A percentile compares a stretch with the other conserved stretches of the same genome.
These are phyloP conservation scores for Prunella himalayana DNA, from an alignment of 2,113 vertebrate genomes.

Conservation along the genomic window DNA sequence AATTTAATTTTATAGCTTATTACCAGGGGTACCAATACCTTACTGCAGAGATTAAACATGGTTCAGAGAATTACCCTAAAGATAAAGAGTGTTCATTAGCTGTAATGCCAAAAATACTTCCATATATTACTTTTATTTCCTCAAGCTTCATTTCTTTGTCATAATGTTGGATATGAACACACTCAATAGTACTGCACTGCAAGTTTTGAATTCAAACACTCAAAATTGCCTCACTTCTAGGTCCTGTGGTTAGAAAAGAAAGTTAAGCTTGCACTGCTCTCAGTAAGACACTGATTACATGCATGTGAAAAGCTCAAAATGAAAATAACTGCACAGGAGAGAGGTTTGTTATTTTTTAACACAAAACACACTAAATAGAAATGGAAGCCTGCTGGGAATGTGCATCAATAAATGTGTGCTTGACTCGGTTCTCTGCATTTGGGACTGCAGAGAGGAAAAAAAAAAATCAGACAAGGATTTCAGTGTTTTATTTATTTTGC, in stretches of 20 bases:
- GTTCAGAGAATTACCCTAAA: background rate
- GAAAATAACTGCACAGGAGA: slow-evolving; percentile 50
- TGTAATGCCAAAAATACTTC: background rate
- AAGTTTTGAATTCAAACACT: slow-evolving; percentile 8
- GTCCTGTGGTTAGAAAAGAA: background rate
- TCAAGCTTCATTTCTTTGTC: background rate
- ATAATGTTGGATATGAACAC: background rate
- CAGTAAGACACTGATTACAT: slow-evolving; percentile 31
- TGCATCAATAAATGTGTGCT: slow-evolving; percentile 35
- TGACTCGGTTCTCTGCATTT: background rate
- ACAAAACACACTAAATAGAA: slow-evolving; percentile 29
- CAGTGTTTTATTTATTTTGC: slow-evolving; percentile 35
- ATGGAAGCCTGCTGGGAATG: slow-evolving; percentile 49
- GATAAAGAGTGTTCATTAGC: background rate
- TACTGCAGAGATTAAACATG: background rate
- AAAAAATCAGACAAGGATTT: slow-evolving; percentile 26
- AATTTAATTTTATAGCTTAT: background rate
- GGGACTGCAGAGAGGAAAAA: background rate
- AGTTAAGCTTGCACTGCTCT: background rate
- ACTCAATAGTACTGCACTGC: background rate
- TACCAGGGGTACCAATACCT: background rate
- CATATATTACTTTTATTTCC: background rate
- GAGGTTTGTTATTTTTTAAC: background rate
- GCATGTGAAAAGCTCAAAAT: slow-evolving; percentile 51
- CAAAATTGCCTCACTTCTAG: background rate